phyloP scores from a whole-genome alignment of 2,888 invertebrate genomes.

The Aphidoletes aphidimyza region DNA sequence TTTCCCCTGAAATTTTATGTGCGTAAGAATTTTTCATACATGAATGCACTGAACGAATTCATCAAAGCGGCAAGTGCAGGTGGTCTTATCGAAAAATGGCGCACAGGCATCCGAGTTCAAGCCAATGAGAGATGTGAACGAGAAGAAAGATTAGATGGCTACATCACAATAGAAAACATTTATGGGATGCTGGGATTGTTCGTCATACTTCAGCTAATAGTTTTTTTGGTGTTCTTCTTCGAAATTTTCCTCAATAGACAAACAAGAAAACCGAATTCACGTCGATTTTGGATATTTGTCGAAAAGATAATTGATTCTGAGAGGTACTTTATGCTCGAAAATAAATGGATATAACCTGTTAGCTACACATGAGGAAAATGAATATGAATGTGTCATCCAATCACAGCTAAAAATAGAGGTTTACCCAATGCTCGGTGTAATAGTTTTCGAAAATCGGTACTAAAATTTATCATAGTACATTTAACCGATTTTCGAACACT shows the following conservation, averaged over 20 bases:
- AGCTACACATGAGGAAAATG: too few relatives aligned
- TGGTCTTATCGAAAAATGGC: slow-evolving; percentile 14
- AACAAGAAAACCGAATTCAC: neutral
- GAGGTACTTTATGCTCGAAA: neutral
- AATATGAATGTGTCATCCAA: too few relatives aligned
- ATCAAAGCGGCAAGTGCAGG: neutral
- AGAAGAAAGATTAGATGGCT: neutral
- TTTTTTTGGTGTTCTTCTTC: neutral
- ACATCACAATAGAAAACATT: neutral
- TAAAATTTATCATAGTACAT: too few relatives aligned
- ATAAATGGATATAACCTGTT: too few relatives aligned
- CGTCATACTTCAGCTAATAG: neutral
- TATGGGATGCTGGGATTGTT: neutral
- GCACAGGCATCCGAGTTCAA: neutral
- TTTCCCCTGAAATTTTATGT: neutral
- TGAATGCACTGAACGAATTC: neutral
- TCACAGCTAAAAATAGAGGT: too few relatives aligned
- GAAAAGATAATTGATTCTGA: neutral
- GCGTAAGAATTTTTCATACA: neutral
- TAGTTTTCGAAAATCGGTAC: too few relatives aligned
- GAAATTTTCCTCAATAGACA: neutral
- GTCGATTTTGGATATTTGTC: neutral
- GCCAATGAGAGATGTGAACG: too few relatives aligned
- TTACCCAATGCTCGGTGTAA: too few relatives aligned
- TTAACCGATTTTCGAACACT: too few relatives aligned